These are phyloP conservation scores for Danio kyathit DNA, from an alignment of 2,797 vertebrate genomes.

Conservation along the genomic window DNA sequence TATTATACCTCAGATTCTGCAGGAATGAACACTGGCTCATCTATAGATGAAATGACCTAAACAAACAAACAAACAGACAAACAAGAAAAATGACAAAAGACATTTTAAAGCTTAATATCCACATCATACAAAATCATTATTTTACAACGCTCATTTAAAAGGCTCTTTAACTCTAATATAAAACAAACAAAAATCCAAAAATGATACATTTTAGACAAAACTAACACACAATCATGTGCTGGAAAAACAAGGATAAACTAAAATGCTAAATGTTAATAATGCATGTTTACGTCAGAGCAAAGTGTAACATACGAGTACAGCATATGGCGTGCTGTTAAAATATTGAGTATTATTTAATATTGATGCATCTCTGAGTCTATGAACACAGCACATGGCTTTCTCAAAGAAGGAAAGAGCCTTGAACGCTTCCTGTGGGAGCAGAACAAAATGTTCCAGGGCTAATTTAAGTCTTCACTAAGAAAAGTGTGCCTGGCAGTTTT, in stretches of 20 bases:
- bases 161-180: conserved; percentile 2
- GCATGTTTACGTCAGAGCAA: background rate
- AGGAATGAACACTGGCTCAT: conserved; percentile 10
- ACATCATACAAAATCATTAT: background rate
- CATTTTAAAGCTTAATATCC: background rate
- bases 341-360: conserved; percentile 16
- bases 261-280: conserved; percentile 6
- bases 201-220: background rate
- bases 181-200: background rate
- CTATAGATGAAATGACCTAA: conserved; percentile 20
- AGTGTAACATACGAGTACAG: background rate
- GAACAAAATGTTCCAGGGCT: conserved; percentile 1
- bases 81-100: background rate
- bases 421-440: background rate
- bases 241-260: background rate
- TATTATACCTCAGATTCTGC: conserved; percentile 27
- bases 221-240: background rate
- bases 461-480: background rate
- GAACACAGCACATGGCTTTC: background rate
- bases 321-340: conserved; percentile 18
- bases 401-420: background rate
- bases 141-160: background rate
- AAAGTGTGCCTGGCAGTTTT: background rate
- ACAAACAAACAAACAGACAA: conserved; percentile 7
- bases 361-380: background rate